phyloP scores from a whole-genome alignment of 2,888 invertebrate species.

The Tholera decimalis region DNA sequence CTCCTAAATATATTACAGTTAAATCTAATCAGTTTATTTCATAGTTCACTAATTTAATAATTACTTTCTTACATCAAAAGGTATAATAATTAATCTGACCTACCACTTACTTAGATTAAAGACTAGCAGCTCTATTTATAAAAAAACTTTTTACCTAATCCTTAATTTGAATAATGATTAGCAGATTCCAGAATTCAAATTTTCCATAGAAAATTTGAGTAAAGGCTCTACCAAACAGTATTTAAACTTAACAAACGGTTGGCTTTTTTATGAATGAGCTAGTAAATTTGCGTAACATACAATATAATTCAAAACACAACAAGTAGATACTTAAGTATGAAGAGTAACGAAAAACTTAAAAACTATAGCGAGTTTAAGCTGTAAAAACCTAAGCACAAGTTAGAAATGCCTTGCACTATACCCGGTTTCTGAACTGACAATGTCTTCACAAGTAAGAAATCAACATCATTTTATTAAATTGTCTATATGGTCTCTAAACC shows the following conservation, averaged over 20 bases:
- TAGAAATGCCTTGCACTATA: background rate
- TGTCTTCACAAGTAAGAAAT: background rate
- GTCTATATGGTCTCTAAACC: background rate
- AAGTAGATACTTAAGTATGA: background rate
- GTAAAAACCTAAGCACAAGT: background rate
- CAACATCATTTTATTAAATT: slow-evolving; percentile 3
- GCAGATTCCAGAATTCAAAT: too few species aligned
- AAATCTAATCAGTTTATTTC: slow-evolving; percentile 61
- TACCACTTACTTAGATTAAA: background rate
- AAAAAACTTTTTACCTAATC: too few species aligned
- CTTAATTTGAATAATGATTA: too few species aligned
- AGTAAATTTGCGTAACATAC: slow-evolving; percentile 23
- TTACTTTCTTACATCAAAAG: slow-evolving; percentile 35
- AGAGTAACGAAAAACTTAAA: background rate
- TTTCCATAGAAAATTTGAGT: too few species aligned
- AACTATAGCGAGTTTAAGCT: background rate
- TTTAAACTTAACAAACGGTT: too few species aligned
- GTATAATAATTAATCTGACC: slow-evolving; percentile 5
- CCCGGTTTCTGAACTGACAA: background rate
- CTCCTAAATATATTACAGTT: slow-evolving; percentile 45
- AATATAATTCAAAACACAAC: slow-evolving; percentile 13
- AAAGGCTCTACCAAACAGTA: too few species aligned
- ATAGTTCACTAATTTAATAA: slow-evolving; percentile 45
- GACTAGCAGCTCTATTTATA: too few species aligned
- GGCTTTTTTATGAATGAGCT: too few species aligned